A percentile compares a stretch with the other conserved stretches of the same genome.
phyloP scores from a whole-genome alignment of 2,888 invertebrate genomes.

The Tenthredo scrophulariae region DNA sequence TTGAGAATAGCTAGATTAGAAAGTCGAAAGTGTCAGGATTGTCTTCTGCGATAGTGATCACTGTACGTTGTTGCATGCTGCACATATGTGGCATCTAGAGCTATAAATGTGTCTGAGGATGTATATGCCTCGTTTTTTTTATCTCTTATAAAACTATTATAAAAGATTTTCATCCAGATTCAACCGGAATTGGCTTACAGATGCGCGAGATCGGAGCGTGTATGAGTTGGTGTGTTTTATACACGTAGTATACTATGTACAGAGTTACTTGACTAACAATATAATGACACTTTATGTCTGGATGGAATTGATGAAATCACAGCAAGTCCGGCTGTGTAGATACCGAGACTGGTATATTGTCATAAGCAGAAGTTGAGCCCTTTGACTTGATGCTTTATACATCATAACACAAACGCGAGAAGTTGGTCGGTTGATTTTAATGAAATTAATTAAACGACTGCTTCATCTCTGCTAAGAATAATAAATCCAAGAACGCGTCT shows the following conservation, averaged over 20 bases:
- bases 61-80: not conserved
- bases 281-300: slow-evolving; percentile 73
- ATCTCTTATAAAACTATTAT: not conserved
- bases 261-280: slow-evolving; percentile 65
- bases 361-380: not conserved
- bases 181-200: slow-evolving; percentile 29
- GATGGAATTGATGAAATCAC: slow-evolving; percentile 75
- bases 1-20: slow-evolving; percentile 44
- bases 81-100: not conserved
- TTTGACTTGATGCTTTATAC: not conserved
- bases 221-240: not conserved
- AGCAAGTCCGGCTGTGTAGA: slow-evolving; percentile 56
- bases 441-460: not conserved
- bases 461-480: not conserved
- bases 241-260: not conserved
- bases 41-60: slow-evolving; percentile 39
- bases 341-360: slow-evolving; percentile 15
- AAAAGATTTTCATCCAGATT: slow-evolving; percentile 39
- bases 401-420: not conserved
- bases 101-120: slow-evolving; percentile 9
- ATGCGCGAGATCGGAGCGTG: slow-evolving; percentile 15
- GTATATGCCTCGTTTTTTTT: not conserved
- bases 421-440: not conserved
- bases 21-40: slow-evolving; percentile 52
- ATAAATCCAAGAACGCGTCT: not conserved